These are phyloP conservation scores for Halisarca cf. caerulea DNA, from an alignment of 37 sponge, comb jelly and placozoan genomes.

Conservation along the genomic window DNA sequence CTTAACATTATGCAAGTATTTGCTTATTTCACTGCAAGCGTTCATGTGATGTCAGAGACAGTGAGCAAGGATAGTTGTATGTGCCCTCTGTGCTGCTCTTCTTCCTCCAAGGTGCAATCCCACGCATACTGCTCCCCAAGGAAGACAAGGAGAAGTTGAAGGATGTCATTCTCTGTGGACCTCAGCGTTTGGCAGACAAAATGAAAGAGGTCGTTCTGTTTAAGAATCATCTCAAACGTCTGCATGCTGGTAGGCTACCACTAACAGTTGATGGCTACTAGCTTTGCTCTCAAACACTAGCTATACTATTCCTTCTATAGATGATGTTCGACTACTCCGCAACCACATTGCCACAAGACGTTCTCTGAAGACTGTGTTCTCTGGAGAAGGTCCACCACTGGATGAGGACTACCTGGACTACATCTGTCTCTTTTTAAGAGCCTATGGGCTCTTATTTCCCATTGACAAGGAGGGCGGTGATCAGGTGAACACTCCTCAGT, in stretches of 20 bases:
- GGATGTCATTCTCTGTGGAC: constrained; percentile 43
- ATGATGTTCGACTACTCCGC: constrained; percentile 60
- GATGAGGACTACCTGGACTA: constrained; percentile 4
- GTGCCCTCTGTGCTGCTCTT: too few relatives aligned
- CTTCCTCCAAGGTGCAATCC: constrained; percentile 31
- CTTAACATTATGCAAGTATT: too few relatives aligned
- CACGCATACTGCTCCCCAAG: constrained; percentile 23
- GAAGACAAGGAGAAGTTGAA: constrained; percentile 26
- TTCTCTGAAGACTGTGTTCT: background rate
- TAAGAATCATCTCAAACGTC: background rate
- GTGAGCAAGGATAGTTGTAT: too few relatives aligned
- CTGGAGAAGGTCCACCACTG: background rate
- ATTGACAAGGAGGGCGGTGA: background rate
- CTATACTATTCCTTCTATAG: background rate
- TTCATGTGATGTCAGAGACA: too few relatives aligned
- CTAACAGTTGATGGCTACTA: background rate
- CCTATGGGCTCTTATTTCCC: constrained; percentile 51
- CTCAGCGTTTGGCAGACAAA: constrained; percentile 44
- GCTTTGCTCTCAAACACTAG: background rate
- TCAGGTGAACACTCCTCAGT: background rate
- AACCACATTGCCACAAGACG: constrained; percentile 66
- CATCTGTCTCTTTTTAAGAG: constrained; percentile 43
- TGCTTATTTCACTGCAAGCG: too few relatives aligned
- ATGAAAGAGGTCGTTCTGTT: constrained; percentile 62
- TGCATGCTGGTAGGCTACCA: background rate